These are phyloP conservation scores for Mesembrinibis cayennensis DNA, from an alignment of 2,113 vertebrate genomes.

Conservation along the genomic window DNA sequence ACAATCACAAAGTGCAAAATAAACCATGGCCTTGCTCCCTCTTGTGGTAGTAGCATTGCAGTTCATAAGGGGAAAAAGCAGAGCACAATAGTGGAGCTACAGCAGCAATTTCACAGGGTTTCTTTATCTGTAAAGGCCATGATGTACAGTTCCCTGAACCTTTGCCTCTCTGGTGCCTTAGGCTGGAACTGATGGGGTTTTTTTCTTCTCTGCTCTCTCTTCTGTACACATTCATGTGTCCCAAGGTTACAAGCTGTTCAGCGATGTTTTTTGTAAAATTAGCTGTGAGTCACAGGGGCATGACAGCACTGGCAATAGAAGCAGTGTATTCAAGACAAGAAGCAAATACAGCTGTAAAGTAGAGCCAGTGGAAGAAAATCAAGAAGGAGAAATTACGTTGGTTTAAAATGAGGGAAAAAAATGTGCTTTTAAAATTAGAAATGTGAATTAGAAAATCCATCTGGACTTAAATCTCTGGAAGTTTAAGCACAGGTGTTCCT, in stretches of 20 bases:
- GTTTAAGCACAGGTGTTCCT: neutral
- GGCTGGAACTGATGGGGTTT: neutral
- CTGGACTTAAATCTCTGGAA: neutral
- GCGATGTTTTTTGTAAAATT: neutral
- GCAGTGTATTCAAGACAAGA: neutral
- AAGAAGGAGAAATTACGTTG: neutral
- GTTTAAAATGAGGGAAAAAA: neutral
- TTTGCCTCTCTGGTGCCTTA: neutral
- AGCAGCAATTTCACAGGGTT: neutral
- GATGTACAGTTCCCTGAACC: neutral
- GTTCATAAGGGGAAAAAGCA: neutral
- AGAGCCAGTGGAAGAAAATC: neutral
- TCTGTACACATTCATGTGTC: neutral
- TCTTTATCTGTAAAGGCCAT: neutral
- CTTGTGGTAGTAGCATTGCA: neutral
- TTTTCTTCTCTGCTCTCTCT: neutral
- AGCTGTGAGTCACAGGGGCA: slow-evolving; percentile 32
- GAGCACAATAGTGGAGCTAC: neutral
- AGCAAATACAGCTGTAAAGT: slow-evolving; percentile 12
- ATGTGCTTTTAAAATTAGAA: neutral
- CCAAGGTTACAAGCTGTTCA: neutral
- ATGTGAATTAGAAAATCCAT: slow-evolving; percentile 14
- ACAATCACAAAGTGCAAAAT: neutral
- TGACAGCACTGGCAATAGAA: neutral
- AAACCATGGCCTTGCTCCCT: neutral